Percentiles rank a stretch among this genome's conserved stretches.
These are phyloP conservation scores for Harlomillsia oculata DNA, from an alignment of 1,140 invertebrate species.

Conservation along the genomic window DNA sequence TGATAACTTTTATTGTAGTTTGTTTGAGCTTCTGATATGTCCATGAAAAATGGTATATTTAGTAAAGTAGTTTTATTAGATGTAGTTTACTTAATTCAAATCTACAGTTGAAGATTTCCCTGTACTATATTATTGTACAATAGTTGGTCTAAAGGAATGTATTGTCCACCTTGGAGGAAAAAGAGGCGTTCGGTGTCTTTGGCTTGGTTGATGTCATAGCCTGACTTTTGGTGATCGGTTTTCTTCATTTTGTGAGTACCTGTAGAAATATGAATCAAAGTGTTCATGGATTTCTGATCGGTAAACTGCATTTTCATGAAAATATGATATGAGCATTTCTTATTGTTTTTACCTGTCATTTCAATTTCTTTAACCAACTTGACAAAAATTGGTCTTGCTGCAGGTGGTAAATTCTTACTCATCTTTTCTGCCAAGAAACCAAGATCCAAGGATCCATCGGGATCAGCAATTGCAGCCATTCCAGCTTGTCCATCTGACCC, in stretches of 20 bases:
- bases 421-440: constrained; percentile 52
- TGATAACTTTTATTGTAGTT: too few species aligned
- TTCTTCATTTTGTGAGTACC: constrained; percentile 91
- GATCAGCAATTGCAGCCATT: constrained; percentile 87
- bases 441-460: constrained; percentile 58
- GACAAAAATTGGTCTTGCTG: constrained; percentile 81
- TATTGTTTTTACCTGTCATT: constrained; percentile 28
- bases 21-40: too few species aligned
- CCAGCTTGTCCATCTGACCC: constrained; percentile 52
- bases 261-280: constrained; percentile 37
- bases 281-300: background rate
- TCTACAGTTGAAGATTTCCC: too few species aligned
- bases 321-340: background rate
- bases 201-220: constrained; percentile 72
- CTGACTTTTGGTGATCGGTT: constrained; percentile 75
- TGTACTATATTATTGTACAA: constrained; percentile 48
- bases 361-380: constrained; percentile 41
- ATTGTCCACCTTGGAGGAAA: constrained; percentile 52
- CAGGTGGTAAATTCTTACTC: constrained; percentile 62
- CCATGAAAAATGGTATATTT: too few species aligned
- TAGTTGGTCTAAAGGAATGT: constrained; percentile 52
- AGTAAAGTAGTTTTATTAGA: too few species aligned
- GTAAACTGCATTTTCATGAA: background rate
- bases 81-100: too few species aligned
- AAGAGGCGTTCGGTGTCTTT: constrained; percentile 66